Evolutionary conservation across 2,888 invertebrate genomes (phyloP).

Genomic region (Disparrhopalites patrizii): DNA sequence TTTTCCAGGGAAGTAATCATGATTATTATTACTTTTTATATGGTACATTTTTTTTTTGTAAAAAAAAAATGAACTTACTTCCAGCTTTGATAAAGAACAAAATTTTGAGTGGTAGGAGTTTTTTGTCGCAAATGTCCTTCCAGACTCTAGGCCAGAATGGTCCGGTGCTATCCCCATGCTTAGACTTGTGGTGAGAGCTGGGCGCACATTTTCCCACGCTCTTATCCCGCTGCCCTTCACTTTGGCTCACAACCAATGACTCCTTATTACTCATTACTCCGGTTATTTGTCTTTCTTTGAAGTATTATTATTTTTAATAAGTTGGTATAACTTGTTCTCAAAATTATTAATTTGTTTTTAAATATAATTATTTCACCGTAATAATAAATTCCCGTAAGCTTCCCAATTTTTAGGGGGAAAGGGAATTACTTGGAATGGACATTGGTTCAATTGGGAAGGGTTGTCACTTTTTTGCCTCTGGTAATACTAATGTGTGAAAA

Average conservation of each 20-base stretch:
- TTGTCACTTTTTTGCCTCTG: too few species aligned
- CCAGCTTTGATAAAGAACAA: constrained; percentile 74
- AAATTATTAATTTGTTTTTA: background rate
- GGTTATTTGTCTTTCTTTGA: background rate
- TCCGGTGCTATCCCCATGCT: background rate
- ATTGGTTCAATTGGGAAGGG: too few species aligned
- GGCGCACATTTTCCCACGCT: background rate
- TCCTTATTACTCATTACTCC: background rate
- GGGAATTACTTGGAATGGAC: too few species aligned
- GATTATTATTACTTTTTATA: background rate
- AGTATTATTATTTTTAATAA: background rate
- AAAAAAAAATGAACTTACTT: constrained; percentile 61
- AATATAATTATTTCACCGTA: too few species aligned
- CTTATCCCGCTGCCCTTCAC: background rate
- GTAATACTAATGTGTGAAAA: too few species aligned
- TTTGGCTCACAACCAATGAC: background rate
- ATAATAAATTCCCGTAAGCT: too few species aligned
- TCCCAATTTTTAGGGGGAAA: too few species aligned
- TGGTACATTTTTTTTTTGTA: background rate
- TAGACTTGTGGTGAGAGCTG: background rate
- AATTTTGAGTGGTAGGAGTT: constrained; percentile 68
- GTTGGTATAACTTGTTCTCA: background rate
- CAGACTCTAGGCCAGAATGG: constrained; percentile 28
- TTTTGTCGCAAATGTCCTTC: constrained; percentile 64
- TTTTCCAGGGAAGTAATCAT: too few species aligned